Conservation (phyloP, 2,888 invertebrate genomes). For the Creontiades dilutus region DNA sequence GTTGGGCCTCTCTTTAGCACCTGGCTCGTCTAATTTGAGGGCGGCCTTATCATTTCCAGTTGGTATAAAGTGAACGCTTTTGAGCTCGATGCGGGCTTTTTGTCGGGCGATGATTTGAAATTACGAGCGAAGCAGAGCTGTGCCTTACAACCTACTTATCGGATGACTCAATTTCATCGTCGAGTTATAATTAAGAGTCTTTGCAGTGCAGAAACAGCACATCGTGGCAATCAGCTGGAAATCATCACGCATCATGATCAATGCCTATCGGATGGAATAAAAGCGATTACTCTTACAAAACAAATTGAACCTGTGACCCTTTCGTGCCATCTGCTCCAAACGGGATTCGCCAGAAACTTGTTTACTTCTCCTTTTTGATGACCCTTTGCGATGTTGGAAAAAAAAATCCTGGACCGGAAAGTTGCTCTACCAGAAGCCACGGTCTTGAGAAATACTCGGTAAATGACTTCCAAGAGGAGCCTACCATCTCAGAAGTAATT, state of each 20-base stretch:
- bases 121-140: neutral
- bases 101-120: conserved; percentile 9
- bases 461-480: conserved; percentile 39
- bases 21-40: conserved; percentile 57
- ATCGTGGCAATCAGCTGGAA: too few species aligned
- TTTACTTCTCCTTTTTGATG: conserved; percentile 25
- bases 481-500: conserved; percentile 31
- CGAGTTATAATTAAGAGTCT: too few species aligned
- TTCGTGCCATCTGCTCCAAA: neutral
- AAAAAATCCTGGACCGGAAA: conserved; percentile 1
- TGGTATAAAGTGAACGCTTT: neutral
- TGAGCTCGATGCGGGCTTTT: conserved; percentile 1
- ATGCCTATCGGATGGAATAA: too few species aligned
- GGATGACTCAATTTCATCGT: neutral
- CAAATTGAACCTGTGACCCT: neutral
- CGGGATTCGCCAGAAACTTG: conserved; percentile 24
- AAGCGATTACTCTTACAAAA: neutral
- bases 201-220: too few species aligned
- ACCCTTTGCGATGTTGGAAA: neutral
- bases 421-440: conserved; percentile 13
- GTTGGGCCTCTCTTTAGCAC: conserved; percentile 59
- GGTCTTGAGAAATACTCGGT: conserved; percentile 24
- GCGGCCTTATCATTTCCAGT: conserved; percentile 49
- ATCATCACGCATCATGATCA: too few species aligned
- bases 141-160: neutral